Base-by-base conservation (phyloP, 2,797 vertebrate genomes). In the Enteromius treurensis region DNA sequence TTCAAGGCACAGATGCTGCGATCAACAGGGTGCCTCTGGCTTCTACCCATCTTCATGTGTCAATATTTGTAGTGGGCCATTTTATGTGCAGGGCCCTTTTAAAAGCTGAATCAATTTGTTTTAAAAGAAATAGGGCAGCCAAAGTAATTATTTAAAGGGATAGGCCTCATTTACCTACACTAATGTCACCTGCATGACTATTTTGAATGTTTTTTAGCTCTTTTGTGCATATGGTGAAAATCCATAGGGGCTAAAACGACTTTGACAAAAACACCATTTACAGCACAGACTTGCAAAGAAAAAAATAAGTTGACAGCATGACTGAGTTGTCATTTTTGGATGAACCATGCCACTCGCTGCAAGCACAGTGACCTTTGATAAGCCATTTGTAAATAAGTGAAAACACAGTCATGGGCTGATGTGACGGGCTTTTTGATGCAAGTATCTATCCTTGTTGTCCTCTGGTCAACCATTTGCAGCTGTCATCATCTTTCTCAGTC, bases 1-100 rank as follows among this genome's bases (percentile, higher is more conserved):
- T 92, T 90, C 85, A 88, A 91, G 89, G 81, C 89, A 85, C 92
- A 93, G 90, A 93, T 92, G 91, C 90, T 89, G 90, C 86, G 85
- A 89, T 90, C 89, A 85, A 88, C 80, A 69, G 90, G 91, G 88
- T 49, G 68, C 86, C 87, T 89, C 90, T 91, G 91, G 92, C 90
- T 58, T 42, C 15, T 88, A 89, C 89, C 64, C 53, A 87, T 88
- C 86, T 88, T 90, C 88, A 90, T 89, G 80, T 93, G 90, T 92
- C 90, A 91, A 92, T 92, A 91, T 93, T 92, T 91, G 89, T 86
- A 80, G 79, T 73, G 85, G 88, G 88, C 87, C 89, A 90, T 91
- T 90, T 90, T 91, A 89, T 90, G 91, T 53, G 71, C 88, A 89
- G 86, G 23, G 0, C 82, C 83, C 77, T 88, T 78, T 49, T 49